Evolutionary conservation across 2,797 vertebrate species (phyloP), one percentile per base, ranked within the genome.

Genomic region (Myotis daubentonii): DNA sequence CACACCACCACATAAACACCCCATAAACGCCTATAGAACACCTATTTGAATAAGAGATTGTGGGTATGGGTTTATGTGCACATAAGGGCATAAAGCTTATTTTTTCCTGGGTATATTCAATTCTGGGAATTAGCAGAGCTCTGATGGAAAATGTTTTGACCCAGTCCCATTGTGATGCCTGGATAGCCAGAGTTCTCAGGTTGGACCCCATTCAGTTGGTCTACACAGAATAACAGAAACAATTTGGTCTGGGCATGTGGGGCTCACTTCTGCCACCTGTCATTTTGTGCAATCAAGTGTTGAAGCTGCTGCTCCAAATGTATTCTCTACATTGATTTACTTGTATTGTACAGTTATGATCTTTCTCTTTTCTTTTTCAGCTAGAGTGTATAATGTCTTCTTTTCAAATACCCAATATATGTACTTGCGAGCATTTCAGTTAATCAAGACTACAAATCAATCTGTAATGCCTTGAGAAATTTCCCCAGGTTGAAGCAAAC

Each of bases 121-220:
- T 91, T 93, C 44, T 90, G 74, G 71, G 47, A 90, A 95, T 75
- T 72, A 88, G 36, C 33, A 41, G n/a, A 78, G 30, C 87, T 65
- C 30, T 62, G 51, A 89, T 57, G 16, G 68, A 66, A 85, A 94
- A 62, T 91, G 49, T 93, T 91, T 83, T 92, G 55, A 36, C 30
- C 85, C n/a, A 78, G 10, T 91, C 33, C 49, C 91, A 44, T 90
- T 55, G 53, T 41, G 38, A 55, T 66, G 19, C 22, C 15, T 94
- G 25, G 38, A 65, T 11, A 87, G 62, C 38, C 65, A 85, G 87
- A 70, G 47, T 86, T 49, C 83, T 93, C 84, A 62, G 51, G 81
- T 95, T 82, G 89, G 89, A 90, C n/a, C 38, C 33, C 36, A 89
- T 94, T 96, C 55, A 68, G 30, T 84, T 91, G 80, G 80, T 70